Percentiles rank a stretch among this genome's conserved stretches.
phyloP scores from a whole-genome alignment of 2,797 vertebrate species.

The Coregonus sp. region DNA sequence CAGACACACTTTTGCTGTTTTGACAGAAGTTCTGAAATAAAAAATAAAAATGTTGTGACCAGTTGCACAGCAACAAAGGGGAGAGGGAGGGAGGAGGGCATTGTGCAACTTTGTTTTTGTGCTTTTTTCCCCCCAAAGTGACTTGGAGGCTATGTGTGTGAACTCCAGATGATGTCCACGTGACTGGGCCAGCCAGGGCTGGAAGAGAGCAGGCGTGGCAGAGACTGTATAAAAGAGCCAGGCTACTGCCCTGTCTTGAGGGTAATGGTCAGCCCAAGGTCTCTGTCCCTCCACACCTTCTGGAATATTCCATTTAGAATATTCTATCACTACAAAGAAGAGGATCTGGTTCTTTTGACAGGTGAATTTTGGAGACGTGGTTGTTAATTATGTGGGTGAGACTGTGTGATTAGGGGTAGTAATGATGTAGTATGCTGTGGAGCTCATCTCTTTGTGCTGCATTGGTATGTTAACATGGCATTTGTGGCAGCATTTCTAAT shows the following conservation, averaged over 20 bases:
- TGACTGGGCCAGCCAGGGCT: conserved; percentile 10
- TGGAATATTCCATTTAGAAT: conserved; percentile 26
- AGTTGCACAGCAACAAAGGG: conserved; percentile 32
- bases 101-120: conserved; percentile 30
- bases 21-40: background rate
- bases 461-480: background rate
- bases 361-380: conserved; percentile 9
- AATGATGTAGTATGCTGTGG: too few species aligned
- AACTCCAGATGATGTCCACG: conserved; percentile 24
- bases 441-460: too few species aligned
- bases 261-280: background rate
- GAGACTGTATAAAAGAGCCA: conserved; percentile 15
- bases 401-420: background rate
- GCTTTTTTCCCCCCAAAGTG: conserved; percentile 1
- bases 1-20: background rate
- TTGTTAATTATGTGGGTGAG: conserved; percentile 23
- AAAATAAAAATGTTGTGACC: background rate
- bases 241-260: background rate
- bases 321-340: conserved; percentile 4
- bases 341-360: conserved; percentile 16
- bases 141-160: conserved; percentile 16
- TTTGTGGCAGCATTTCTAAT: background rate
- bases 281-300: conserved; percentile 1
- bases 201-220: conserved; percentile 23
- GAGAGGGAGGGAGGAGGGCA: conserved; percentile 33